Evolutionary conservation across 2,113 vertebrate genomes (phyloP).

Genomic region (Mionectes macconnelli): DNA sequence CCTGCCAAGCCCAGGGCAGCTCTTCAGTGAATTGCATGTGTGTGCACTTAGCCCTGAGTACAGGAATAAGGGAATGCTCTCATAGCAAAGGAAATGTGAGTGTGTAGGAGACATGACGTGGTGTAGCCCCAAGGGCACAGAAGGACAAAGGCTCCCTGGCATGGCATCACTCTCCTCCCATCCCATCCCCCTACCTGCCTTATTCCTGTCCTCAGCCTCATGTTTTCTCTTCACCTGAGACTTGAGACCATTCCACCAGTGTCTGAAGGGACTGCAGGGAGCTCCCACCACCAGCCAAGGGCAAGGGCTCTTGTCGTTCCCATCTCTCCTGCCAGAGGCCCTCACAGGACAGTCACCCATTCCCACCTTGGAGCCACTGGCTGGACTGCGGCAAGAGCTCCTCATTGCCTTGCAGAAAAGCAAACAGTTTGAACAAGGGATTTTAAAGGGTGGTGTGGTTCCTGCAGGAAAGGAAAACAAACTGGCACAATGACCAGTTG

Average conservation of each 20-base stretch:
- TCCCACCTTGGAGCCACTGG: accelerated
- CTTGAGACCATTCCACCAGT: neutral
- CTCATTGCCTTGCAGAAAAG: neutral
- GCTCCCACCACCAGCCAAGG: neutral
- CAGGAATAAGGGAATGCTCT: too few species aligned
- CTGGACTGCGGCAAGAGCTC: neutral
- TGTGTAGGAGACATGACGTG: neutral
- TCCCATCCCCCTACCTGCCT: neutral
- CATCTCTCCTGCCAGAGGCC: neutral
- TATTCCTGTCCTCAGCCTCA: neutral
- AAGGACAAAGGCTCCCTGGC: too few species aligned
- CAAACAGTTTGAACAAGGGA: neutral
- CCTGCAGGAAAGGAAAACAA: neutral
- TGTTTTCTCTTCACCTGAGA: neutral
- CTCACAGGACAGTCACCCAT: neutral
- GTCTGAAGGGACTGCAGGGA: neutral
- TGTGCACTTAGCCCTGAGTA: too few species aligned
- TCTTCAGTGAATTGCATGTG: neutral
- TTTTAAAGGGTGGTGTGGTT: neutral
- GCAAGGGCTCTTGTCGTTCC: neutral
- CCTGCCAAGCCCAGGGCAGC: neutral
- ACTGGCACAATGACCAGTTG: neutral
- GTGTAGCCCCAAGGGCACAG: neutral
- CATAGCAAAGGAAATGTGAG: neutral
- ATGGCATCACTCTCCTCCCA: neutral